A percentile compares a stretch with the other conserved stretches of the same genome.
These are phyloP conservation scores for Casuarius casuarius DNA, from an alignment of 2,113 vertebrate genomes.

Conservation along the genomic window DNA sequence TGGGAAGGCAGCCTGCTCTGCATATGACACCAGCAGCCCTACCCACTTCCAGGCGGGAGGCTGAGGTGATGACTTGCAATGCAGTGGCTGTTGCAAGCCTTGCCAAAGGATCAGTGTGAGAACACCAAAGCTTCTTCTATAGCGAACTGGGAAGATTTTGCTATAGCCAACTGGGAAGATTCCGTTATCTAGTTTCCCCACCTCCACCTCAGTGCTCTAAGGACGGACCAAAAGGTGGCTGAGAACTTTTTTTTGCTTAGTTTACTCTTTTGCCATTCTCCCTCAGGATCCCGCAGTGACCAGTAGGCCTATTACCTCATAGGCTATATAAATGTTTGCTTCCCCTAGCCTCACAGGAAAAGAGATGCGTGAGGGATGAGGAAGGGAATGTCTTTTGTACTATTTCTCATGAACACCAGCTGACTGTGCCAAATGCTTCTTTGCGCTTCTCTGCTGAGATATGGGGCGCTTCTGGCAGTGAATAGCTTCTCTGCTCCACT, in stretches of 20 bases:
- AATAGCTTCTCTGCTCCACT: background rate
- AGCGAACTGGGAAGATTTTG: background rate
- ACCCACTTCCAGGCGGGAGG: background rate
- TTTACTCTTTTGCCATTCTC: background rate
- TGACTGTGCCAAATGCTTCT: background rate
- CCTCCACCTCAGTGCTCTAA: too few relatives aligned
- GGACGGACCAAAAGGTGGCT: too few relatives aligned
- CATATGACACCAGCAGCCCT: background rate
- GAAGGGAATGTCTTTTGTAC: background rate
- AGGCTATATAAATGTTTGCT: background rate
- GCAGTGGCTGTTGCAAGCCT: background rate
- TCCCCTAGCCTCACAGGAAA: too few relatives aligned
- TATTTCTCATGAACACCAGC: background rate
- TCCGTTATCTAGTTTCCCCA: background rate
- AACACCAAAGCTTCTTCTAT: background rate
- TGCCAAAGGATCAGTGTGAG: background rate
- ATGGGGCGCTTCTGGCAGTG: background rate
- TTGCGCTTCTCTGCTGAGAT: background rate
- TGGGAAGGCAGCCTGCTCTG: rapidly evolving
- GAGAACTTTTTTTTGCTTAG: background rate
- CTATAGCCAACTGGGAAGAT: background rate
- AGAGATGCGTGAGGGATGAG: background rate
- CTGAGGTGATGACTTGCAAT: rapidly evolving
- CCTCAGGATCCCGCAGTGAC: background rate
- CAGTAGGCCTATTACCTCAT: background rate